Evolutionary conservation across 2,888 invertebrate genomes (phyloP).

Genomic region (Drosophila limbata): DNA sequence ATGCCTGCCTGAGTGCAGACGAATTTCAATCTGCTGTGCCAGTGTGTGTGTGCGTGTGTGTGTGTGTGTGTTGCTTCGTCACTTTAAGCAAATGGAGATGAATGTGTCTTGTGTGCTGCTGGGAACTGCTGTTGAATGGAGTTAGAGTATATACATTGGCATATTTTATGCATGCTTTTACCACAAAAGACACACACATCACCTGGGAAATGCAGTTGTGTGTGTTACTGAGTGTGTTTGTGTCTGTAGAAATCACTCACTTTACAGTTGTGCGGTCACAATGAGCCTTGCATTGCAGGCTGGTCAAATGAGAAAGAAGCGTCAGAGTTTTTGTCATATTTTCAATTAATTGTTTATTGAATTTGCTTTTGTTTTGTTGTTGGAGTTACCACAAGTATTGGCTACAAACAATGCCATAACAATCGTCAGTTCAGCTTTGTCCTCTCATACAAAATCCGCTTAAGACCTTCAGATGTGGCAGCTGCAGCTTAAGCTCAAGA

Average conservation of each 20-base stretch:
- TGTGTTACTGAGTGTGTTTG: neutral
- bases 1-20: slow-evolving; percentile 6
- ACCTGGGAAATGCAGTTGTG: slow-evolving; percentile 2
- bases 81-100: slow-evolving; percentile 78
- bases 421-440: neutral
- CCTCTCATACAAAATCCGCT: neutral
- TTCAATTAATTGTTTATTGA: slow-evolving; percentile 62
- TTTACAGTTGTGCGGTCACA: slow-evolving; percentile 34
- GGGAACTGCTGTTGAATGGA: slow-evolving; percentile 27
- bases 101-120: slow-evolving; percentile 66
- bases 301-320: neutral
- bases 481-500: slow-evolving; percentile 4
- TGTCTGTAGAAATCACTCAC: slow-evolving; percentile 22
- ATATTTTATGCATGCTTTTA: slow-evolving; percentile 77
- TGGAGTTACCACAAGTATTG: slow-evolving; percentile 5
- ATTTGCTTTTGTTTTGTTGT: slow-evolving; percentile 27
- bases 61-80: slow-evolving; percentile 54
- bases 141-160: slow-evolving; percentile 59
- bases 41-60: slow-evolving; percentile 9
- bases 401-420: neutral
- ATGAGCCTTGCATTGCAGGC: slow-evolving; percentile 10
- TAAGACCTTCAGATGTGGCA: neutral
- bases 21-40: slow-evolving; percentile 27
- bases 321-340: slow-evolving; percentile 30
- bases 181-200: slow-evolving; percentile 52